Evolutionary conservation across 1,140 invertebrate species (phyloP), one percentile per base, ranked within the genome.

Genomic region (Trachymyrmex septentrionalis): DNA sequence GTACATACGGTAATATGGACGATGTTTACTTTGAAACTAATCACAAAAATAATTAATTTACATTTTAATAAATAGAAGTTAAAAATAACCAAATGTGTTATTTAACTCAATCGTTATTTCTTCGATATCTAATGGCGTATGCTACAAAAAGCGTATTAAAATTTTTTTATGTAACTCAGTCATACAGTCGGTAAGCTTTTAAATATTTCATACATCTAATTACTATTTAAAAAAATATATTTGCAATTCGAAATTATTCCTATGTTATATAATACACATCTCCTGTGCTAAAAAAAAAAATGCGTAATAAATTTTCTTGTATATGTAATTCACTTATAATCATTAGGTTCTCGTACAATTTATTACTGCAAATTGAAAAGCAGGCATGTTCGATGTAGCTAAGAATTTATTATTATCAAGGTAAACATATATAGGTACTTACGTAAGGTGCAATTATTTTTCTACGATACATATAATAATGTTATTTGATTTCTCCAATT

Each of bases 401-500:
- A 19, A 57, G 16, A 57, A 57, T 24, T 73, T 34, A 21, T 73
- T 57, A 73, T 63, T 61, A 12, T 44, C 12, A 9, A 27, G 16
- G 0, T 6, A n/a, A 53, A 59, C 38, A 34, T 44, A 21, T 2
- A 63, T 38, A 9, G 3, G 4, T n/a, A 0, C 24, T 84, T 84
- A 63, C 27, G 38, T 84, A 73, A 84, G 5, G 1, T 38, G 38
- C 44, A n/a, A 50, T 66, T 14, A 66, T 84, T 73, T 16, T 34
- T 48, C n/a, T 50, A 30, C 19, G 67, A 48, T 38, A 34, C 50
- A 34, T 71, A 48, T 30, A 61, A 73, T 55, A 66, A 5, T n/a
- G 55, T 63, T 66, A 50, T 16, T 84, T 72, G 66, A 82, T 53
- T 72, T 84, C 38, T 63, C 34, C 34, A 73, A 82, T 82, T 82